These are phyloP conservation scores for Neotoma lepida DNA, from an alignment of 2,113 vertebrate genomes.

Conservation along the genomic window DNA sequence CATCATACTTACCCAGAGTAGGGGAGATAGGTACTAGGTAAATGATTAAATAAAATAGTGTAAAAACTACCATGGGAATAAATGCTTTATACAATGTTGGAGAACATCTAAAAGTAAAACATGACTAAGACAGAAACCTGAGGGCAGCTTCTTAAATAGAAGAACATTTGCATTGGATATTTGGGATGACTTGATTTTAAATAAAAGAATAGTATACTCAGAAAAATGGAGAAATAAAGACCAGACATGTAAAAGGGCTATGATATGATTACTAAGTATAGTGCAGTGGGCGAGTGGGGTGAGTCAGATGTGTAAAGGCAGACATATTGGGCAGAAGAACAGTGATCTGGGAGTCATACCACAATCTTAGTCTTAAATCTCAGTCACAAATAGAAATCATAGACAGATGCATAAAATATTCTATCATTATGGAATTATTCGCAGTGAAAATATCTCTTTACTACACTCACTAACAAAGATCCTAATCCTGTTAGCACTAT, in stretches of 20 bases:
- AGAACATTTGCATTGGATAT: background rate
- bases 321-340: background rate
- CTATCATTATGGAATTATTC: background rate
- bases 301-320: background rate
- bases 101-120: background rate
- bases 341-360: background rate
- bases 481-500: background rate
- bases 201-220: background rate
- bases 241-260: background rate
- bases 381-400: background rate
- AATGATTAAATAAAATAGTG: background rate
- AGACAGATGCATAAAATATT: background rate
- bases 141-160: background rate
- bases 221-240: background rate
- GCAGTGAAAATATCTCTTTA: background rate
- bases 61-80: background rate
- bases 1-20: background rate
- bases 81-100: background rate
- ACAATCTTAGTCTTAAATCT: background rate
- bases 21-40: background rate
- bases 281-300: rapidly evolving
- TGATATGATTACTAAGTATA: background rate
- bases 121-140: background rate
- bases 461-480: background rate
- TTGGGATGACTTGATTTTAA: background rate